Percentiles rank a stretch among this genome's conserved stretches.
phyloP scores from a whole-genome alignment of 35 echinoderm and acorn worm genomes.

The Hemicentrotus pulcherrimus region DNA sequence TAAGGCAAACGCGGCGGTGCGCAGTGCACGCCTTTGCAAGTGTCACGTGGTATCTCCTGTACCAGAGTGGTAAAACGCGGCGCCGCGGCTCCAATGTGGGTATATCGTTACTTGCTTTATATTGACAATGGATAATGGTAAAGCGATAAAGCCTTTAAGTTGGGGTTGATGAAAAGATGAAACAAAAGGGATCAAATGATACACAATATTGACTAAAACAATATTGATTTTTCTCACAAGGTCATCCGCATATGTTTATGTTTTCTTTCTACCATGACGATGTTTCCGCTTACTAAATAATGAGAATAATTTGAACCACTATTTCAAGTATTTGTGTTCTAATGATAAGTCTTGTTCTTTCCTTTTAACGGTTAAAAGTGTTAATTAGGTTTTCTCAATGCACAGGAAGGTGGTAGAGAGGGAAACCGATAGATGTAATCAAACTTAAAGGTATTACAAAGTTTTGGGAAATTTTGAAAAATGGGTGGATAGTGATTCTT shows the following conservation, averaged over 20 bases:
- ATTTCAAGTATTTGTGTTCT: no score
- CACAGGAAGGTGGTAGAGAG: no score
- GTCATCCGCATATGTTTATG: neutral
- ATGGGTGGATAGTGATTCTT: no score
- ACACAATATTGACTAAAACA: no score
- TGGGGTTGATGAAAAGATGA: neutral
- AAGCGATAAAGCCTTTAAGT: neutral
- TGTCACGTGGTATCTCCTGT: neutral
- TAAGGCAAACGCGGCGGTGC: slow-evolving; percentile 6
- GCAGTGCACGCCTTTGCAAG: neutral
- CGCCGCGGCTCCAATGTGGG: neutral
- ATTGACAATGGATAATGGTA: neutral
- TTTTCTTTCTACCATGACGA: neutral
- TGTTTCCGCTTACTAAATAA: neutral
- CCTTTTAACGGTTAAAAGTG: no score
- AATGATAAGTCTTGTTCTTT: no score
- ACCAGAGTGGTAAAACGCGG: neutral
- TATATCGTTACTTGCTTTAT: neutral
- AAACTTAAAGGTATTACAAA: no score
- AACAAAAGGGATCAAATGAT: neutral
- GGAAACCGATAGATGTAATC: no score
- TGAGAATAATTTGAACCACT: no score
- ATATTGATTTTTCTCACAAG: neutral
- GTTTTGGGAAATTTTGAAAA: no score
- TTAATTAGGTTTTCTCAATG: no score